Evolutionary conservation across 1,140 invertebrate species (phyloP).

Genomic region (Pararge aegeria): DNA sequence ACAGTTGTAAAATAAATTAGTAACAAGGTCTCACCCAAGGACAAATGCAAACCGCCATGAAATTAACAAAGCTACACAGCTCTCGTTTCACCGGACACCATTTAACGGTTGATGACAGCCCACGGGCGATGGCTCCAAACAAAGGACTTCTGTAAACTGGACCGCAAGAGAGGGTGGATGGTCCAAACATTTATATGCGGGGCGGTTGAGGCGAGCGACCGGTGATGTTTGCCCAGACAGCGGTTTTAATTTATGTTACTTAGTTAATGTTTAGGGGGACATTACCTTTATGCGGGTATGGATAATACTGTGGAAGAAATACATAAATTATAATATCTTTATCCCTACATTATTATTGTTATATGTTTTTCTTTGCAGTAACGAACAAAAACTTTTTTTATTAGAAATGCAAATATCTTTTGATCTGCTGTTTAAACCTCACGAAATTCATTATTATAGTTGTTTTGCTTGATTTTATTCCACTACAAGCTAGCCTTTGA

Average conservation of each 20-base stretch:
- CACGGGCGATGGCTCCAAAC: slow-evolving; percentile 57
- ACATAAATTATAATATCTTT: neutral
- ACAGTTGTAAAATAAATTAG: slow-evolving; percentile 49
- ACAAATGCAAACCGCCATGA: slow-evolving; percentile 58
- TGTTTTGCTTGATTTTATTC: too few species aligned
- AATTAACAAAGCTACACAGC: slow-evolving; percentile 64
- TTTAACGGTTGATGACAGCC: slow-evolving; percentile 68
- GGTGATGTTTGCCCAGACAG: slow-evolving; percentile 18
- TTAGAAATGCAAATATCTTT: too few species aligned
- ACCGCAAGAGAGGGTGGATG: slow-evolving; percentile 46
- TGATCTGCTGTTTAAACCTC: too few species aligned
- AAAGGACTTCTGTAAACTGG: slow-evolving; percentile 62
- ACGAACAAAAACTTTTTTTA: too few species aligned
- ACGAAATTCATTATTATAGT: too few species aligned
- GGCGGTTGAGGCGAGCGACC: slow-evolving; percentile 7
- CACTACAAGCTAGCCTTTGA: too few species aligned
- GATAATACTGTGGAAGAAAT: neutral
- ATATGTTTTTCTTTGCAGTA: too few species aligned
- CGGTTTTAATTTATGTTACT: slow-evolving; percentile 14
- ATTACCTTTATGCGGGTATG: neutral
- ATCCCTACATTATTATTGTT: too few species aligned
- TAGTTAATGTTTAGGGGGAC: neutral
- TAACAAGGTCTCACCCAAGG: slow-evolving; percentile 47
- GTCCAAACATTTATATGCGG: slow-evolving; percentile 30
- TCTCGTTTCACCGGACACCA: slow-evolving; percentile 46